A percentile compares a stretch with the other conserved stretches of the same genome.
Evolutionary conservation across 2,888 invertebrate genomes (phyloP).

Genomic region (Notocelia uddmanniana): DNA sequence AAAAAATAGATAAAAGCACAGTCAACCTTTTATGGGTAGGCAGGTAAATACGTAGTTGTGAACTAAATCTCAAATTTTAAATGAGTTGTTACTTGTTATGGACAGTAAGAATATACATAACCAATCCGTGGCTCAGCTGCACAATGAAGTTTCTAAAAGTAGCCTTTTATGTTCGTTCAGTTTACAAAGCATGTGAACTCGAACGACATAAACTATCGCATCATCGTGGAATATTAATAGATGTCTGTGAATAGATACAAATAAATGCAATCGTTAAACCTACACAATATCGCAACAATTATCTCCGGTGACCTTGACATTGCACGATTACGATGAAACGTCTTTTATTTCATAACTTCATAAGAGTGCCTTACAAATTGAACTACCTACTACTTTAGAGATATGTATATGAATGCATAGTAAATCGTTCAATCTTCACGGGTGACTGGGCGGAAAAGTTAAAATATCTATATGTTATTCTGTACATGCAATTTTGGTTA

Average conservation of each 20-base stretch:
- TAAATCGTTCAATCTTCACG: conserved; percentile 23
- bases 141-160: conserved; percentile 10
- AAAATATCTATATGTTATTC: not conserved
- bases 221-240: conserved; percentile 20
- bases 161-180: conserved; percentile 8
- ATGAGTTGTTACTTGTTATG: conserved; percentile 22
- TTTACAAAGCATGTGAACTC: conserved; percentile 19
- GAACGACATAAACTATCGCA: conserved; percentile 13
- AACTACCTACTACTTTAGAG: not conserved
- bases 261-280: conserved; percentile 10
- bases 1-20: conserved; percentile 10
- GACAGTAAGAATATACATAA: not conserved
- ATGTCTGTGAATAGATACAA: conserved; percentile 1
- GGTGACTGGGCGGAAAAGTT: conserved; percentile 9
- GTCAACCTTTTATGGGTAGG: conserved; percentile 33
- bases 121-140: not conserved
- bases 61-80: conserved; percentile 19
- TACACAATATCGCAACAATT: conserved; percentile 8
- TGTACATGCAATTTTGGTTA: not conserved
- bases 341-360: conserved; percentile 7
- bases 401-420: not conserved
- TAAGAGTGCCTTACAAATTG: not conserved
- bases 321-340: conserved; percentile 10
- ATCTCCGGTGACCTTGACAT: conserved; percentile 14
- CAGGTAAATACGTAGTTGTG: conserved; percentile 2